Evolutionary conservation across 2,797 vertebrate species (phyloP).

Genomic region (Botia almorhae): DNA sequence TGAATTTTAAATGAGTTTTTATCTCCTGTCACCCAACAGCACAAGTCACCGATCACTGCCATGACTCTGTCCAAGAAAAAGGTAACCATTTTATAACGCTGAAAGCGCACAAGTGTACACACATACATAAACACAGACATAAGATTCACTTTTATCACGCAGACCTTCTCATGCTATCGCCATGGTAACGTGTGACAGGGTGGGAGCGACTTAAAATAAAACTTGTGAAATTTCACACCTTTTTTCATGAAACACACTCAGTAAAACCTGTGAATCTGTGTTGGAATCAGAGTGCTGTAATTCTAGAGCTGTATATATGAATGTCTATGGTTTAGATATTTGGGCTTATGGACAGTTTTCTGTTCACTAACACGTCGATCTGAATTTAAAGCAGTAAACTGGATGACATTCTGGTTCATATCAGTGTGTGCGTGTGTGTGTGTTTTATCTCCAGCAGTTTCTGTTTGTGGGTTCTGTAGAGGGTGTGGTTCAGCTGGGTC

Average conservation of each 20-base stretch:
- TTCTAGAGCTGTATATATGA: not conserved
- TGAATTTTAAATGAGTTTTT: slow-evolving; percentile 34
- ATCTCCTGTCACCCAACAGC: slow-evolving; percentile 66
- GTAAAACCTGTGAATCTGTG: not conserved
- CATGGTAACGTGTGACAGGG: slow-evolving; percentile 51
- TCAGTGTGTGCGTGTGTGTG: slow-evolving; percentile 26
- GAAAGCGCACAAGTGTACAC: slow-evolving; percentile 20
- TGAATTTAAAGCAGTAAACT: not conserved
- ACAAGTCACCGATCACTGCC: slow-evolving; percentile 81
- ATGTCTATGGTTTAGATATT: slow-evolving; percentile 4
- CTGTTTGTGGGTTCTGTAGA: slow-evolving; percentile 81
- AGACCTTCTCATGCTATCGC: slow-evolving; percentile 25
- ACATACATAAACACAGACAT: slow-evolving; percentile 42
- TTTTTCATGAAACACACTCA: not conserved
- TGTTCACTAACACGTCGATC: not conserved
- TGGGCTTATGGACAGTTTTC: not conserved
- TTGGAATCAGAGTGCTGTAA: not conserved
- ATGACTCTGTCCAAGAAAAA: slow-evolving; percentile 84
- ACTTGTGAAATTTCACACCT: slow-evolving; percentile 54
- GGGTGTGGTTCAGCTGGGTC: slow-evolving; percentile 82
- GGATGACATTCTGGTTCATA: slow-evolving; percentile 9
- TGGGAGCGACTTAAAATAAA: slow-evolving; percentile 50
- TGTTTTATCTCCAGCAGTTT: slow-evolving; percentile 72
- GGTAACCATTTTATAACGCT: slow-evolving; percentile 69
- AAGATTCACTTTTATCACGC: slow-evolving; percentile 56